A percentile compares a stretch with the other conserved stretches of the same genome.
Conservation (phyloP, 53 echinoderm and acorn worm genomes). For the Crossaster papposus region DNA sequence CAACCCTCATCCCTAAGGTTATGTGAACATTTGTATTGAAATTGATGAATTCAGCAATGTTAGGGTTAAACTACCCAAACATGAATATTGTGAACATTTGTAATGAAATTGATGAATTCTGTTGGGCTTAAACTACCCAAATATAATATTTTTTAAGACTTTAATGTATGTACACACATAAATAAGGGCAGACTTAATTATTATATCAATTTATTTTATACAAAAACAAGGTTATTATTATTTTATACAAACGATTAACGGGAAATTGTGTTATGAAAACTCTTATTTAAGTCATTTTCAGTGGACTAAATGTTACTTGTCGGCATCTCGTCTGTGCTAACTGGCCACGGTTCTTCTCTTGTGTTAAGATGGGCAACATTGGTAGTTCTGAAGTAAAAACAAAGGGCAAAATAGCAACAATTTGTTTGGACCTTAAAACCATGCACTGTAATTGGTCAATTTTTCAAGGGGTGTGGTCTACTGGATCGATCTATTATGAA, state of each 20-base stretch:
- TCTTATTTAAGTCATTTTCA: not conserved
- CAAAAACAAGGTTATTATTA: not conserved
- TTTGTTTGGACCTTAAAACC: no score
- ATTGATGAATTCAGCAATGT: no score
- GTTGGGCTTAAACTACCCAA: no score
- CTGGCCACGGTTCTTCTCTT: slow-evolving; percentile 52
- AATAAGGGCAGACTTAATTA: not conserved
- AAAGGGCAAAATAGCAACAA: not conserved
- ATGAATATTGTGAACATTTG: no score
- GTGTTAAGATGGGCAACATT: slow-evolving; percentile 40
- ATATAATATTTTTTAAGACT: not conserved
- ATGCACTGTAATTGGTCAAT: no score
- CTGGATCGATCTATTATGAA: no score
- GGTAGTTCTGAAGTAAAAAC: slow-evolving; percentile 2
- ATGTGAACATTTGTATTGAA: no score
- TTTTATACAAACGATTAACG: not conserved
- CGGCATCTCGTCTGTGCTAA: slow-evolving; percentile 52
- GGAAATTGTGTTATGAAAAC: not conserved
- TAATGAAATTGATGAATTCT: no score
- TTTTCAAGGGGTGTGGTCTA: no score
- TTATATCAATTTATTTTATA: not conserved
- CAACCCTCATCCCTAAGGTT: no score
- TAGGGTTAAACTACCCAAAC: no score
- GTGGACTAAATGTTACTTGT: slow-evolving; percentile 48
- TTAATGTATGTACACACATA: not conserved